Conservation (phyloP, 2,888 invertebrate genomes). For the Carabus problematicus region DNA sequence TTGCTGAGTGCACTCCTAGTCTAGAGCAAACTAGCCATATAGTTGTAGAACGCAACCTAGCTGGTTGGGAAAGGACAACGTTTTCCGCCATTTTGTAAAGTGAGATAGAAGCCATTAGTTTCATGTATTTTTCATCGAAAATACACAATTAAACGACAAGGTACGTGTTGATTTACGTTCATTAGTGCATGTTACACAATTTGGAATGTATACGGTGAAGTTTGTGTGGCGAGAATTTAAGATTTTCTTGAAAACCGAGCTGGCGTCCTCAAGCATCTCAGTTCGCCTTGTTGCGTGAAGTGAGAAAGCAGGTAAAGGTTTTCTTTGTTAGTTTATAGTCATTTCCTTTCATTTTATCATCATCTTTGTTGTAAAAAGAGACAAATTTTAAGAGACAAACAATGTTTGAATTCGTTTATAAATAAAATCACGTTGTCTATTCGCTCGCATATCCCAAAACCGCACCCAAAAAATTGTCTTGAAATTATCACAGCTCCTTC, state of each 20-base stretch:
- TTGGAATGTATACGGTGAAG: neutral
- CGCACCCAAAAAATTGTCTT: conserved; percentile 31
- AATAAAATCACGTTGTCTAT: conserved; percentile 25
- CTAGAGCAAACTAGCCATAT: neutral
- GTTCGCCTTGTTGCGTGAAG: conserved; percentile 48
- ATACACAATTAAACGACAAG: conserved; percentile 15
- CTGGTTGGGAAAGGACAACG: conserved; percentile 52
- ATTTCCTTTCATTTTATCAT: conserved; percentile 61
- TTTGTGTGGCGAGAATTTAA: neutral
- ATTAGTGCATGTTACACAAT: neutral
- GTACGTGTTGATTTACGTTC: conserved; percentile 5
- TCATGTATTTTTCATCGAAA: conserved; percentile 25
- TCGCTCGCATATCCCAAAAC: conserved; percentile 1
- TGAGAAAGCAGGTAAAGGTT: conserved; percentile 58
- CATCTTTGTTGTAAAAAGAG: conserved; percentile 61
- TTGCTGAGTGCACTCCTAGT: neutral
- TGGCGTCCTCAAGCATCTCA: neutral
- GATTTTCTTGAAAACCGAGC: conserved; percentile 27
- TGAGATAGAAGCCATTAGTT: conserved; percentile 58
- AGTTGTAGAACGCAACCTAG: neutral
- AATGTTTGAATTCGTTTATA: conserved; percentile 47
- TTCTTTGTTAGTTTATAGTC: conserved; percentile 60
- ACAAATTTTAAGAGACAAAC: conserved; percentile 57
- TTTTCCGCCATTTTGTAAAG: conserved; percentile 62
- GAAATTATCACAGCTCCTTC: neutral